These are phyloP conservation scores for Xylocopa sonorina DNA, from an alignment of 1,140 invertebrate species.

Conservation along the genomic window DNA sequence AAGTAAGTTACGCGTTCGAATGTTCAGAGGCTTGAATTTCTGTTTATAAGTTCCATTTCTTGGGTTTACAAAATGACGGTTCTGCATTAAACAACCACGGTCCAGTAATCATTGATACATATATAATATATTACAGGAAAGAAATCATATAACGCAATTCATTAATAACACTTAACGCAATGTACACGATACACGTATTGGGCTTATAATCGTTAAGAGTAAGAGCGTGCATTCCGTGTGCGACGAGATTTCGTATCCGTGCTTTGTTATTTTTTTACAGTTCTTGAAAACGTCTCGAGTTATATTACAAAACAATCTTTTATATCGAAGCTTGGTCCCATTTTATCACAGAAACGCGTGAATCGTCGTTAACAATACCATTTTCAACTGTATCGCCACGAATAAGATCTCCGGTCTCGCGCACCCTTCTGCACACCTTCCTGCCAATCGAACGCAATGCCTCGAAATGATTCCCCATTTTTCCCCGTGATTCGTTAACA, in stretches of 20 bases:
- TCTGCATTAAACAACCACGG: too few species aligned
- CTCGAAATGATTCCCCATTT: slow-evolving; percentile 1
- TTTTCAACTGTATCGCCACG: background rate
- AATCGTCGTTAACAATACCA: slow-evolving; percentile 15
- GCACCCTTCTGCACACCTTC: slow-evolving; percentile 22
- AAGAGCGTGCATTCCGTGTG: slow-evolving; percentile 34
- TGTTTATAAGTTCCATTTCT: too few species aligned
- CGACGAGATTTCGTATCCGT: slow-evolving; percentile 41
- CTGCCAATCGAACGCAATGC: slow-evolving; percentile 16
- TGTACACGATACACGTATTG: slow-evolving; percentile 72
- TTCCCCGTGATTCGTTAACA: background rate
- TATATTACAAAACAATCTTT: slow-evolving; percentile 10
- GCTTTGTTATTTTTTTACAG: slow-evolving; percentile 7
- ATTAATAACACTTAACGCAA: slow-evolving; percentile 75
- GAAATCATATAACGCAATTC: slow-evolving; percentile 65
- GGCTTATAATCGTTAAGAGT: slow-evolving; percentile 53
- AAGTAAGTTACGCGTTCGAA: too few species aligned
- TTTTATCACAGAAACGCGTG: slow-evolving; percentile 37
- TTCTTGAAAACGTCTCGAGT: background rate
- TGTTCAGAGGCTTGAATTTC: too few species aligned
- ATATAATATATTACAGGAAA: slow-evolving; percentile 73
- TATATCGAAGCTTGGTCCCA: background rate
- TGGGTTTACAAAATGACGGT: too few species aligned
- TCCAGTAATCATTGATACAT: slow-evolving; percentile 43
- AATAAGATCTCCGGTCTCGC: slow-evolving; percentile 39